phyloP scores from a whole-genome alignment of 2,888 invertebrate species.

The Pollenia amentaria region DNA sequence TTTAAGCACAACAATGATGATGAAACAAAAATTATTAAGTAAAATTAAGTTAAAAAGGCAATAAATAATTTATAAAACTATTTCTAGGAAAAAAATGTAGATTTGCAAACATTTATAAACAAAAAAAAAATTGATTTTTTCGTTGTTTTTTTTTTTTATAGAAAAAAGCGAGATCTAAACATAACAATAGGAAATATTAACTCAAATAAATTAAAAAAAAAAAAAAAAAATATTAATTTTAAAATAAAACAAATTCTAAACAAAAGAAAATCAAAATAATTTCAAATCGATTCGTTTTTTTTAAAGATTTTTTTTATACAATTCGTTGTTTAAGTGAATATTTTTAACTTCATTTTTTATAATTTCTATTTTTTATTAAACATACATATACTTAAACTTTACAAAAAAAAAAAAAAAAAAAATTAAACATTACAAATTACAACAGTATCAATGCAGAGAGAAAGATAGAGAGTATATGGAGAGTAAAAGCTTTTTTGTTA shows the following conservation, averaged over 20 bases:
- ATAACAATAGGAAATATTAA: conserved; percentile 62
- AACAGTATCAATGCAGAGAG: conserved; percentile 72
- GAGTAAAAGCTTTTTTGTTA: conserved; percentile 48
- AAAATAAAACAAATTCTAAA: conserved; percentile 40
- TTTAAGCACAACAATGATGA: conserved; percentile 50
- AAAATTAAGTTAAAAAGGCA: conserved; percentile 46
- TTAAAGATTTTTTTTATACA: conserved; percentile 63
- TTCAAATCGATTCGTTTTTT: conserved; percentile 47
- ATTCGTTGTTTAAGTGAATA: conserved; percentile 65
- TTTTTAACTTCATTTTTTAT: conserved; percentile 10
- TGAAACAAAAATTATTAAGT: neutral
- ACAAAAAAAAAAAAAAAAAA: conserved; percentile 67
- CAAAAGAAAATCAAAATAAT: conserved; percentile 49
- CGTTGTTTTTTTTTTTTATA: neutral
- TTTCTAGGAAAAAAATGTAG: conserved; percentile 41
- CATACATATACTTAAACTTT: conserved; percentile 50
- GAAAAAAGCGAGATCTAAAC: conserved; percentile 70
- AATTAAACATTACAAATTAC: conserved; percentile 54
- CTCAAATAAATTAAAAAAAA: conserved; percentile 44
- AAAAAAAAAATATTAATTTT: conserved; percentile 56
- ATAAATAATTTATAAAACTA: conserved; percentile 58
- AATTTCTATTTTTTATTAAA: conserved; percentile 11
- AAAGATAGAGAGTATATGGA: conserved; percentile 52
- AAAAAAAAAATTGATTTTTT: conserved; percentile 14
- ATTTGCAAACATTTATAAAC: conserved; percentile 65